These are phyloP conservation scores for Gymnoscopelus microlampas DNA, from an alignment of 2,797 vertebrate species.

Conservation along the genomic window DNA sequence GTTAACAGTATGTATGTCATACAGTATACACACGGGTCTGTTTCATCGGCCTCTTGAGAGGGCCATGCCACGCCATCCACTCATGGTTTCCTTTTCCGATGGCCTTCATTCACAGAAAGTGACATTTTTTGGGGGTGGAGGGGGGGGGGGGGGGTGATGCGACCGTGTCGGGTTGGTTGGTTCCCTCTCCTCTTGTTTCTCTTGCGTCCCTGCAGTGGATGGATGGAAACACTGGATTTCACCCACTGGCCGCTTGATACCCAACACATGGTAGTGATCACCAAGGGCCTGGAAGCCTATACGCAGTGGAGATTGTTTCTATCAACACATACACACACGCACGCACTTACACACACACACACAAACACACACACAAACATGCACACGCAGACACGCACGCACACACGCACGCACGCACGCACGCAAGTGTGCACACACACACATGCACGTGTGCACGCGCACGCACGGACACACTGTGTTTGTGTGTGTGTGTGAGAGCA, in stretches of 20 bases:
- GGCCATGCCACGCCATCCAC: too few species aligned
- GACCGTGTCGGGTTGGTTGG: too few species aligned
- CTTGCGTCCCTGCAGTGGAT: too few species aligned
- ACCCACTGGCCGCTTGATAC: constrained; percentile 26
- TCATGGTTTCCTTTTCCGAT: constrained; percentile 64
- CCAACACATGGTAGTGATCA: constrained; percentile 77
- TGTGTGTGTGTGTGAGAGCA: not conserved
- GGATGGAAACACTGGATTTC: constrained; percentile 63
- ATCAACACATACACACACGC: constrained; percentile 52
- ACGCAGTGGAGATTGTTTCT: constrained; percentile 52
- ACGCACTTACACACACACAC: constrained; percentile 29
- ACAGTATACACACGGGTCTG: too few species aligned
- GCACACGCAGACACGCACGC: not conserved
- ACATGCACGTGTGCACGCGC: not conserved
- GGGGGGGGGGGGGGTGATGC: too few species aligned
- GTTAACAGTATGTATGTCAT: too few species aligned
- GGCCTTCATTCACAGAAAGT: constrained; percentile 54
- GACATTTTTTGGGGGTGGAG: not conserved
- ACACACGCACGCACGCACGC: not conserved
- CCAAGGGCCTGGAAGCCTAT: constrained; percentile 51
- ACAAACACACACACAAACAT: not conserved
- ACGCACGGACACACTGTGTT: constrained; percentile 21
- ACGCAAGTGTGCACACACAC: constrained; percentile 1
- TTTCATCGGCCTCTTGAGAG: too few species aligned
- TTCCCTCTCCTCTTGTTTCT: too few species aligned